These are phyloP conservation scores for Spinibarbus caldwelli DNA, from an alignment of 2,797 vertebrate species.

Conservation along the genomic window DNA sequence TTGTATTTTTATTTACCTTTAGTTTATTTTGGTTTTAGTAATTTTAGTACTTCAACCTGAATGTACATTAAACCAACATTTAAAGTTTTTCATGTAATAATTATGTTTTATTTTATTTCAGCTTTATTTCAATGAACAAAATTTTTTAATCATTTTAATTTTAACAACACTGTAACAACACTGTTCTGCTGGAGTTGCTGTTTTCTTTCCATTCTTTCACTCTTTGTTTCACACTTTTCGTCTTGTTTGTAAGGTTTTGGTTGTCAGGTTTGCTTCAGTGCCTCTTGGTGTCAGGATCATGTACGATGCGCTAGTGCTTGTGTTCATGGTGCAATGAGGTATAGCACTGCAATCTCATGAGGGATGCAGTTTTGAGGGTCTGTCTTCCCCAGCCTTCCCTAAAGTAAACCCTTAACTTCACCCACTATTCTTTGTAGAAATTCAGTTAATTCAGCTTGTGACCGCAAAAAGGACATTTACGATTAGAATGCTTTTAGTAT, in stretches of 20 bases:
- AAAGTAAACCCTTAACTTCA: background rate
- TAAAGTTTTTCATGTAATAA: background rate
- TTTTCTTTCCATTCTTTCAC: slow-evolving; percentile 44
- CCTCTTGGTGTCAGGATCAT: background rate
- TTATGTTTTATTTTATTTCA: too few species aligned
- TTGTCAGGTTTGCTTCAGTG: slow-evolving; percentile 18
- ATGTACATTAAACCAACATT: background rate
- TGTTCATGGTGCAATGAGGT: slow-evolving; percentile 6
- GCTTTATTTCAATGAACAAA: too few species aligned
- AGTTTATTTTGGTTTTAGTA: background rate
- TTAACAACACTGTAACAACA: background rate
- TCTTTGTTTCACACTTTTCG: background rate
- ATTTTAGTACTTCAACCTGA: background rate
- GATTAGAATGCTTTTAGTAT: background rate
- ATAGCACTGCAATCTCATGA: background rate
- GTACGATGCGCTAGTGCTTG: background rate
- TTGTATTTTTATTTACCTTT: background rate
- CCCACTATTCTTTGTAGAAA: background rate
- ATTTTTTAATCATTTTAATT: background rate
- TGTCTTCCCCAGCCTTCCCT: background rate
- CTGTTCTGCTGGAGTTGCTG: background rate
- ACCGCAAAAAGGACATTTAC: background rate
- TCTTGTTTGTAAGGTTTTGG: background rate
- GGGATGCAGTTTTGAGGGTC: slow-evolving; percentile 17
- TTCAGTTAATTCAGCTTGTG: background rate